phyloP scores from a whole-genome alignment of 2,888 invertebrate species.

The Homarus gammarus region DNA sequence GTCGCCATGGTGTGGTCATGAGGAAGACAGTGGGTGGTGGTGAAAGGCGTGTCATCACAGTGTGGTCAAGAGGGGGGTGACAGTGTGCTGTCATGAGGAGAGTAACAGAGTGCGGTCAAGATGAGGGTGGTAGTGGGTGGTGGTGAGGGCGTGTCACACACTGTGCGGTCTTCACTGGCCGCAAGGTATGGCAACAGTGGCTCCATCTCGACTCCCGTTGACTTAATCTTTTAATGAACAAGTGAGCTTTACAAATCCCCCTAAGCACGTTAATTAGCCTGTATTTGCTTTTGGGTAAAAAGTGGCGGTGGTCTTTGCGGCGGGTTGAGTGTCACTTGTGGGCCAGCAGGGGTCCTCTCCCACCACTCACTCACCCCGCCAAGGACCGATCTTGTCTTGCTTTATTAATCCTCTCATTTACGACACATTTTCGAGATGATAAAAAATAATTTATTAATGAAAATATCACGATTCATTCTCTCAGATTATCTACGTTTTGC shows the following conservation, averaged over 20 bases:
- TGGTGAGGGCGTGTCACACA: constrained; percentile 20
- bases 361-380: no score
- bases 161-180: neutral
- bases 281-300: constrained; percentile 27
- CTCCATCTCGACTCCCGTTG: neutral
- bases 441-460: no score
- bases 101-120: neutral
- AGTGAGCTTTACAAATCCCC: constrained; percentile 28
- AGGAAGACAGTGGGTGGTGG: no score
- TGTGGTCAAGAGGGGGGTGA: no score
- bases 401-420: no score
- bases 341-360: constrained; percentile 5
- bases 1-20: no score
- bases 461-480: no score
- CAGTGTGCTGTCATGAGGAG: no score
- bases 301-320: constrained; percentile 21
- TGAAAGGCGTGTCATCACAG: no score
- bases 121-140: neutral
- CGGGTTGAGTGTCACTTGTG: constrained; percentile 17
- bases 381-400: no score
- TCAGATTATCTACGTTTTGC: no score
- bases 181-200: neutral
- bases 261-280: constrained; percentile 37
- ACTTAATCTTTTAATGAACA: constrained; percentile 31
- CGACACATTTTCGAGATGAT: no score